Percentiles rank a stretch among this genome's conserved stretches.
Conservation (phyloP, 2,113 vertebrate species). For the Vulpes ferrilata region DNA sequence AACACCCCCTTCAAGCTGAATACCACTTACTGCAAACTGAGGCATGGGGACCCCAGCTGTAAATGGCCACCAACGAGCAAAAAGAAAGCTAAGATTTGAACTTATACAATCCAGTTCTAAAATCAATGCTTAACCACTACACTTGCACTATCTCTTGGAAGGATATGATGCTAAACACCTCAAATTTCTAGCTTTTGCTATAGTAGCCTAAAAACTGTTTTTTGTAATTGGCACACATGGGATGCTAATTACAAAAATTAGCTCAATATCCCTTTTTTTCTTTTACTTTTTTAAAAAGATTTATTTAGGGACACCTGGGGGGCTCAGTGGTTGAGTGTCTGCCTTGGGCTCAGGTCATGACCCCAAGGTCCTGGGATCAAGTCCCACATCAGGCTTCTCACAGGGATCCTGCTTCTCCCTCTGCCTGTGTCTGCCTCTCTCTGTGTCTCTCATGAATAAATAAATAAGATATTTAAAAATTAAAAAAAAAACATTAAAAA, state of each 20-base stretch:
- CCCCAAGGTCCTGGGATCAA: no score
- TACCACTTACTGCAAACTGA: neutral
- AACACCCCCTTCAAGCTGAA: neutral
- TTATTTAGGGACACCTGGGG: neutral
- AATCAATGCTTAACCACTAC: neutral
- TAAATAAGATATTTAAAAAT: no score
- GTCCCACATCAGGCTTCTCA: no score
- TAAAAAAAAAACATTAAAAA: no score
- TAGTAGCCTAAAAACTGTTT: neutral
- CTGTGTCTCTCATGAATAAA: no score
- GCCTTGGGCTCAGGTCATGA: no score
- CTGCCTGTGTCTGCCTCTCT: no score
- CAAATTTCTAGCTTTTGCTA: slow-evolving; percentile 3
- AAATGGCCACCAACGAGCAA: neutral
- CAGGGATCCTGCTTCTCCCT: no score
- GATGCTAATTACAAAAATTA: neutral
- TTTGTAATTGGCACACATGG: neutral
- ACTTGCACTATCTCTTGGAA: neutral
- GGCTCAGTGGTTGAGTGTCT: no score
- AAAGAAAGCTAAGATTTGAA: neutral
- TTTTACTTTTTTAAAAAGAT: neutral
- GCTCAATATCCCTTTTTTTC: neutral
- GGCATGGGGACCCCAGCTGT: neutral
- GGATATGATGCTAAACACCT: neutral
- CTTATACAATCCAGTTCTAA: neutral